These are phyloP conservation scores for Pocillopora grandis DNA, from an alignment of 92 coral and sea anemone species.

Conservation along the genomic window DNA sequence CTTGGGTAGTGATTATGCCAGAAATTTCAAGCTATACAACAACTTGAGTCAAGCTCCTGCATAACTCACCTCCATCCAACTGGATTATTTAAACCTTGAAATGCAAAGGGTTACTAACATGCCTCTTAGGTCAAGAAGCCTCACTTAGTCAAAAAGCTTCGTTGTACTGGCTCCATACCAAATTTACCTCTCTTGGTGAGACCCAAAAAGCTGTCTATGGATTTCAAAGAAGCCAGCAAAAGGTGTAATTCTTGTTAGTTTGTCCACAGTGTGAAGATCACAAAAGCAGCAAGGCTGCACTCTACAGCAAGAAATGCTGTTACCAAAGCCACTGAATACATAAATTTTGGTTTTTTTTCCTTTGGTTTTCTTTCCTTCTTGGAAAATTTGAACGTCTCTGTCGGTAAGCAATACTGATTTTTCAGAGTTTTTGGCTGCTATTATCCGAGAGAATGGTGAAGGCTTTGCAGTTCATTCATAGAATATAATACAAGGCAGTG, in stretches of 20 bases:
- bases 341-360: too few species aligned
- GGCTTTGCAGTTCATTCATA: too few species aligned
- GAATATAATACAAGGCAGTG: too few species aligned
- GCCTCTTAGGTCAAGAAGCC: constrained; percentile 12
- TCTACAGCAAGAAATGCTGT: background rate
- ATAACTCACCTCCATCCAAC: constrained; percentile 23
- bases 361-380: too few species aligned
- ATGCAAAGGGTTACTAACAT: constrained; percentile 1
- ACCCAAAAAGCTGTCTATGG: constrained; percentile 30
- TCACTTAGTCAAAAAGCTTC: constrained; percentile 1
- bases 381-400: too few species aligned
- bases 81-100: background rate
- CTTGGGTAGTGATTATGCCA: constrained; percentile 4
- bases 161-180: constrained; percentile 1
- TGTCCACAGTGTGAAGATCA: constrained; percentile 14
- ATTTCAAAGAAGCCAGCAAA: constrained; percentile 3
- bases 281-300: constrained; percentile 32
- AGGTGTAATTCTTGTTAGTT: constrained; percentile 1
- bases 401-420: too few species aligned
- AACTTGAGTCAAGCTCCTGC: constrained; percentile 18
- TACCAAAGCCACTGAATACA: too few species aligned
- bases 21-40: background rate
- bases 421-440: too few species aligned
- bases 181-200: constrained; percentile 19
- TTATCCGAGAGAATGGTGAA: too few species aligned